Percentiles rank a stretch among this genome's conserved stretches.
These are phyloP conservation scores for Erannis defoliaria DNA, from an alignment of 2,888 invertebrate species.

Conservation along the genomic window DNA sequence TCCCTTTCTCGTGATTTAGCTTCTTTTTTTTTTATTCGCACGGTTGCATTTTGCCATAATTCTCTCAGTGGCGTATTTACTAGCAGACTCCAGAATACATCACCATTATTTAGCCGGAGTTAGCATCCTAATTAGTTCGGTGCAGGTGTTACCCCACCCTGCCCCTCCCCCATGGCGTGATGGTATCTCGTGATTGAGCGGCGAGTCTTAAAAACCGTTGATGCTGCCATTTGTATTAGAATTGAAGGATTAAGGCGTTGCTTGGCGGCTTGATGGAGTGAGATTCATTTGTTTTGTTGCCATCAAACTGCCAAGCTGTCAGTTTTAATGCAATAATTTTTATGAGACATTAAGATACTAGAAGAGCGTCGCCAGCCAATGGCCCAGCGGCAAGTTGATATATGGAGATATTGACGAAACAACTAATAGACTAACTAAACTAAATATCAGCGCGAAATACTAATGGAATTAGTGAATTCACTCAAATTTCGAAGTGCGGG, in stretches of 20 bases:
- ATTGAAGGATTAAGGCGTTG: slow-evolving; percentile 23
- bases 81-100: slow-evolving; percentile 43
- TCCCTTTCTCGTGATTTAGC: too few species aligned
- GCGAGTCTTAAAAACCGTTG: slow-evolving; percentile 48
- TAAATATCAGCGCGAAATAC: too few species aligned
- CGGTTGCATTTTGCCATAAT: background rate
- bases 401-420: too few species aligned
- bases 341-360: too few species aligned
- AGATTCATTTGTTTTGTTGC: slow-evolving; percentile 15
- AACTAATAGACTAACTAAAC: too few species aligned
- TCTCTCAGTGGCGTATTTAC: background rate
- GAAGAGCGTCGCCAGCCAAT: too few species aligned
- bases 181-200: slow-evolving; percentile 57
- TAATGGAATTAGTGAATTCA: too few species aligned
- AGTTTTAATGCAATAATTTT: too few species aligned
- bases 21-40: too few species aligned
- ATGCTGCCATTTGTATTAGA: slow-evolving; percentile 28
- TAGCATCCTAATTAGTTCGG: slow-evolving; percentile 59
- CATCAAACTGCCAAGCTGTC: slow-evolving; percentile 4
- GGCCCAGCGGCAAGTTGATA: too few species aligned
- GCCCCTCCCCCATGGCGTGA: slow-evolving; percentile 22
- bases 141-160: slow-evolving; percentile 58
- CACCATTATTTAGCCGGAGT: slow-evolving; percentile 61
- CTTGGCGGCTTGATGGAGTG: slow-evolving; percentile 11
- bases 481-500: too few species aligned